Evolutionary conservation across 2,888 invertebrate species (phyloP), one percentile per base, ranked within the genome.

Genomic region (Standfussiana lucernea): DNA sequence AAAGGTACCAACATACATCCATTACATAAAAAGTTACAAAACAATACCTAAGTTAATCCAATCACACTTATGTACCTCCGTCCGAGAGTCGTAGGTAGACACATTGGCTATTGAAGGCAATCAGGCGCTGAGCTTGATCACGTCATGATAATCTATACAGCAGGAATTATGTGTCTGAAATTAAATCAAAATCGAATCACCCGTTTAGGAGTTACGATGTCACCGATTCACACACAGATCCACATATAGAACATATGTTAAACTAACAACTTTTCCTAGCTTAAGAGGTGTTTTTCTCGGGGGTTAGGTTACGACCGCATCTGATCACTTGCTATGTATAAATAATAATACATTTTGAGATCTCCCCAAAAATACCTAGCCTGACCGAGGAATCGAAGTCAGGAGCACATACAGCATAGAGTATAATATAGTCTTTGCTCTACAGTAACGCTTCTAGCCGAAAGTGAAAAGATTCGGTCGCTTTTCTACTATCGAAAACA

Each of bases 21-120:
- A 18, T 72, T 53, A 53, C 72, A 53, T 18, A 35, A 35, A 35
- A 45, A 28, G 15, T 56, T 56, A 28, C 28, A 28, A 11, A 28
- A 67, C 72, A 72, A 40, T 50, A 53, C 11, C 13, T 53, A 47
- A 64, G 28, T 42, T 53, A 73, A 18, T 47, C 40, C n/a, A 40
- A 67, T 47, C 40, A 47, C 76, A 67, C 37, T 59, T n/a, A n/a
- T n/a, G n/a, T n/a, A 32, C 35, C 56, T 37, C 24, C 37, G 40
- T 40, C 18, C 40, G n/a, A 32, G n/a, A 67, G 40, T 40, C 47
- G 67, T 42, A n/a, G 47, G 32, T 35, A 28, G 21, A 40, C 0
- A n/a, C 45, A 77, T 76, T 66, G 47, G 67, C 67, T 77, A 77
- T 77, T 77, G 40, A 68, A 50, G 2, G 24, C 35, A 77, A 77